Conservation (phyloP, 1,140 invertebrate genomes). For the Riptortus pedestris region DNA sequence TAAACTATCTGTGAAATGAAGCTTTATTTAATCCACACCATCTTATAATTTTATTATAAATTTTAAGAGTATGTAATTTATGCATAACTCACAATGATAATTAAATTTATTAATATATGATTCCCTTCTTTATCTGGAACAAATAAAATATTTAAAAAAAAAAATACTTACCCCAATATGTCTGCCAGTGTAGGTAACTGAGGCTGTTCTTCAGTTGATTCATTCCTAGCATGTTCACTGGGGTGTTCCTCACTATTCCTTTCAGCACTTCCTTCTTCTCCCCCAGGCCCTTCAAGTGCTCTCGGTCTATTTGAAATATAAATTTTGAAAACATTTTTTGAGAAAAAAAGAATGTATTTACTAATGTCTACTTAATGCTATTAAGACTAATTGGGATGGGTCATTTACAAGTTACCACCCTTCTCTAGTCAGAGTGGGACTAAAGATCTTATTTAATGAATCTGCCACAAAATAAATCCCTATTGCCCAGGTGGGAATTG, state of each 20-base stretch:
- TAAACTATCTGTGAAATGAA: neutral
- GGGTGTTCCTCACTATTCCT: slow-evolving; percentile 34
- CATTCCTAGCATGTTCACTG: slow-evolving; percentile 37
- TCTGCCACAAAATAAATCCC: no score
- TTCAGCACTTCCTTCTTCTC: slow-evolving; percentile 40
- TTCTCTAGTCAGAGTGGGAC: no score
- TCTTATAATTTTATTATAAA: no score
- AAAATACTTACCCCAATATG: slow-evolving; percentile 51
- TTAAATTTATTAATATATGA: neutral
- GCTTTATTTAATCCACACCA: neutral
- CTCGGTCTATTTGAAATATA: slow-evolving; percentile 46
- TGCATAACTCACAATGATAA: neutral
- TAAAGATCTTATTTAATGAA: no score
- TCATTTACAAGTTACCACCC: no score
- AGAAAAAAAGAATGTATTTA: no score
- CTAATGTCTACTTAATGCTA: no score
- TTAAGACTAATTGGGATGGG: no score
- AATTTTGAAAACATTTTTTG: no score
- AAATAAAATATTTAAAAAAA: neutral
- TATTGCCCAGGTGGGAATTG: no score
- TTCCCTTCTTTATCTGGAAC: neutral
- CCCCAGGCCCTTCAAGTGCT: slow-evolving; percentile 42
- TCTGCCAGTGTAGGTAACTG: slow-evolving; percentile 55
- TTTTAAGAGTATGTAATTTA: no score
- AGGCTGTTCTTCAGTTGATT: slow-evolving; percentile 39